Conservation (phyloP, 2,797 vertebrate species). For the Coregonus sp. region DNA sequence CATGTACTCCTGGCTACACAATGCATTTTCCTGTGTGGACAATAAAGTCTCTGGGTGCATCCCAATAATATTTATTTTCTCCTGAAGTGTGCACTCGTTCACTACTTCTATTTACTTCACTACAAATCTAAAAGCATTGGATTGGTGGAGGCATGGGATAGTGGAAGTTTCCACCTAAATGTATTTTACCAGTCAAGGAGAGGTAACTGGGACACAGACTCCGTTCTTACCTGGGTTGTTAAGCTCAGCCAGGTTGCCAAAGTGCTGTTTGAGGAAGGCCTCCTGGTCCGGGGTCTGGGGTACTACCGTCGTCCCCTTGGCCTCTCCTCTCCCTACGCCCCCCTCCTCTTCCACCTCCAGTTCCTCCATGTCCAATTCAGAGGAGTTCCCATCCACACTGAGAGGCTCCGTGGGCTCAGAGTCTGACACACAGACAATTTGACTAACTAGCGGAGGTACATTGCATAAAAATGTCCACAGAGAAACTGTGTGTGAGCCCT, state of each 20-base stretch:
- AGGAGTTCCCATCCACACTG: constrained; percentile 86
- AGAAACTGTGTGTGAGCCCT: too few relatives aligned
- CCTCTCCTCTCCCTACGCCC: constrained; percentile 47
- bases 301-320: constrained; percentile 58
- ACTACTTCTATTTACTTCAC: too few relatives aligned
- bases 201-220: background rate
- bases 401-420: constrained; percentile 87
- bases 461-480: too few relatives aligned
- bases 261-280: constrained; percentile 91
- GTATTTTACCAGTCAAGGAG: background rate
- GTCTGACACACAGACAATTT: constrained; percentile 66
- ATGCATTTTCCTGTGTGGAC: too few relatives aligned
- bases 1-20: too few relatives aligned
- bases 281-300: constrained; percentile 88
- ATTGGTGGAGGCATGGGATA: too few relatives aligned
- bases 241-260: constrained; percentile 82
- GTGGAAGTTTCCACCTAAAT: too few relatives aligned
- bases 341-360: constrained; percentile 82
- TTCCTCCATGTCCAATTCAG: constrained; percentile 84
- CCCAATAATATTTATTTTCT: too few relatives aligned
- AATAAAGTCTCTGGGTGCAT: too few relatives aligned
- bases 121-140: too few relatives aligned
- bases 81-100: too few relatives aligned
- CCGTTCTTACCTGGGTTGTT: constrained; percentile 71
- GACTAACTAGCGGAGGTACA: too few relatives aligned